A percentile compares a stretch with the other conserved stretches of the same genome.
These are phyloP conservation scores for Natator depressus DNA, from an alignment of 2,113 vertebrate species.

Conservation along the genomic window DNA sequence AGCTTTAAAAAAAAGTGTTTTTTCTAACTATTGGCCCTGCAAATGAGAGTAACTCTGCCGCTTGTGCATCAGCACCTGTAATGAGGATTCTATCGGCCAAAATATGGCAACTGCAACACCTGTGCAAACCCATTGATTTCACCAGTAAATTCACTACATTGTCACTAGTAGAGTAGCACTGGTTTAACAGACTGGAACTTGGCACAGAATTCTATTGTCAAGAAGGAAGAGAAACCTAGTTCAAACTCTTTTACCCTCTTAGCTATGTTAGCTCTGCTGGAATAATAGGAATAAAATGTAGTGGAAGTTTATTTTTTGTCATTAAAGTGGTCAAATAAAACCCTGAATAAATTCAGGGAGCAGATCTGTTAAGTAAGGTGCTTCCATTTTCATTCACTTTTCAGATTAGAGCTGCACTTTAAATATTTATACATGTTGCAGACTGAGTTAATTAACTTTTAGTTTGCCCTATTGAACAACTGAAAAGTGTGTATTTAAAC, in stretches of 20 bases:
- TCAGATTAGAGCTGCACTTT: not conserved
- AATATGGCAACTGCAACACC: not conserved
- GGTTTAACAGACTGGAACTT: not conserved
- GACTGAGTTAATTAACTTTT: not conserved
- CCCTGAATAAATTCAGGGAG: not conserved
- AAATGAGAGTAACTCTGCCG: not conserved
- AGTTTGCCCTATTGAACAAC: not conserved
- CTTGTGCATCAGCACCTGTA: not conserved
- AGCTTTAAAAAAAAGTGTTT: not conserved
- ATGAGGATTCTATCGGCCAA: not conserved
- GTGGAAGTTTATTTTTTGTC: not conserved
- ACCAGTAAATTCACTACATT: not conserved
- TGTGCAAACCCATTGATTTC: not conserved
- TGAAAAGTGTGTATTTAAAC: not conserved
- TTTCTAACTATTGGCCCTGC: not conserved
- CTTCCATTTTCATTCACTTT: not conserved
- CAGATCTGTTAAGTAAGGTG: not conserved
- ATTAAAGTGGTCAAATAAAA: not conserved
- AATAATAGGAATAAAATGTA: not conserved
- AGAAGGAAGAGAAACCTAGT: not conserved
- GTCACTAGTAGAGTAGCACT: not conserved
- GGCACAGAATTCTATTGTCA: not conserved
- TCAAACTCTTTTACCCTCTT: not conserved
- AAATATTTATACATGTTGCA: not conserved
- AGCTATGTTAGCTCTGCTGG: not conserved